Conservation (phyloP, 2,113 vertebrate species). For the Oncorhynchus masou region DNA sequence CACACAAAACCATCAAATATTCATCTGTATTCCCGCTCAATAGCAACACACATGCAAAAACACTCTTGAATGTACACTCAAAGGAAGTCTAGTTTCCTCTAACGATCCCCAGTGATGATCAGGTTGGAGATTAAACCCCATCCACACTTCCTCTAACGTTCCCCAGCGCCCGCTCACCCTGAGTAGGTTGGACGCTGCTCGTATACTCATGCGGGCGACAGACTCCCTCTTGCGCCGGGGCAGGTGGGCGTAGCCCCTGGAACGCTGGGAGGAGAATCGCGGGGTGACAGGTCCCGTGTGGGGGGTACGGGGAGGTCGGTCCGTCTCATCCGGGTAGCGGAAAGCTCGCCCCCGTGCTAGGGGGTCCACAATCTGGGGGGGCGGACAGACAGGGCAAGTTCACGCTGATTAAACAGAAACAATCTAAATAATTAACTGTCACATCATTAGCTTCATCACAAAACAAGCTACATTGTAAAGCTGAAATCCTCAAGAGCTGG, state of each 20-base stretch:
- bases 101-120: background rate
- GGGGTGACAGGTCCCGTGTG: conserved; percentile 65
- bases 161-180: conserved; percentile 63
- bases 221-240: conserved; percentile 87
- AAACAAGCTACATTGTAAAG: no score
- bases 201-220: conserved; percentile 92
- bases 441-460: no score
- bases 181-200: conserved; percentile 86
- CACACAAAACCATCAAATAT: no score
- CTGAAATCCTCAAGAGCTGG: no score
- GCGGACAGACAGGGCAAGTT: background rate
- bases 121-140: background rate
- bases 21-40: no score
- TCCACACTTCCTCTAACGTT: background rate
- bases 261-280: conserved; percentile 81
- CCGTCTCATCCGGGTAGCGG: conserved; percentile 83
- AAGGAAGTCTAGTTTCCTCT: background rate
- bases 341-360: conserved; percentile 89
- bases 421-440: background rate
- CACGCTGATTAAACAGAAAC: background rate
- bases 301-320: conserved; percentile 82
- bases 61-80: no score
- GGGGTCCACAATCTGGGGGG: conserved; percentile 86
- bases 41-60: no score
- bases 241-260: conserved; percentile 71